Evolutionary conservation across 2,888 invertebrate species (phyloP).

Genomic region (Nemurella pictetii): DNA sequence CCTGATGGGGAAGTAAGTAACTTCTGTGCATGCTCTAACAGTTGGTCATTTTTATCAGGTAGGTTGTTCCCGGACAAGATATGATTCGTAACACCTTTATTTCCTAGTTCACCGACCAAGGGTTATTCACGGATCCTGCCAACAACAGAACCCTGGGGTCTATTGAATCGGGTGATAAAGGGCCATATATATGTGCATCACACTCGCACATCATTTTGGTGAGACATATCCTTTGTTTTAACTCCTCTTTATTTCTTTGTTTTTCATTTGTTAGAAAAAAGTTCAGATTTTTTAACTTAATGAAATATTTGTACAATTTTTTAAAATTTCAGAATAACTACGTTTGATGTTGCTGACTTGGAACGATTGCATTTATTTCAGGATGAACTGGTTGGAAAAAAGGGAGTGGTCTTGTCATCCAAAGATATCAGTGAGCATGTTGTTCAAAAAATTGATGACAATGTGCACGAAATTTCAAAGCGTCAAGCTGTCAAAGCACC

Average conservation of each 20-base stretch:
- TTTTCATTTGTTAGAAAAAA: too few species aligned
- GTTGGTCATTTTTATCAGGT: too few species aligned
- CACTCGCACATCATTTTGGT: neutral
- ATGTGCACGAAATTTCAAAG: neutral
- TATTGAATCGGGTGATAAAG: neutral
- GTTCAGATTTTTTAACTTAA: too few species aligned
- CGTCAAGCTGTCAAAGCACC: neutral
- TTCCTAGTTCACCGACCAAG: too few species aligned
- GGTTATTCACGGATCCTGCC: neutral
- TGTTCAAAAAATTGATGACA: neutral
- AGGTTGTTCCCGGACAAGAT: too few species aligned
- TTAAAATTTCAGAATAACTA: too few species aligned
- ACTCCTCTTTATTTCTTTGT: too few species aligned
- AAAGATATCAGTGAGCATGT: neutral
- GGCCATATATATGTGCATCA: neutral
- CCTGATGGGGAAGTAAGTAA: constrained; percentile 14
- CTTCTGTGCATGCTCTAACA: neutral
- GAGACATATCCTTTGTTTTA: too few species aligned
- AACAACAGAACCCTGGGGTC: neutral
- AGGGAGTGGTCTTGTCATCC: neutral
- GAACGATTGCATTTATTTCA: neutral
- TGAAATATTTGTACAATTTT: too few species aligned
- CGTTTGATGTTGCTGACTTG: too few species aligned
- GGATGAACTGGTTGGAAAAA: constrained; percentile 4
- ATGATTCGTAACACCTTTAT: too few species aligned